These are phyloP conservation scores for Solea senegalensis DNA, from an alignment of 2,113 vertebrate species.

Conservation along the genomic window DNA sequence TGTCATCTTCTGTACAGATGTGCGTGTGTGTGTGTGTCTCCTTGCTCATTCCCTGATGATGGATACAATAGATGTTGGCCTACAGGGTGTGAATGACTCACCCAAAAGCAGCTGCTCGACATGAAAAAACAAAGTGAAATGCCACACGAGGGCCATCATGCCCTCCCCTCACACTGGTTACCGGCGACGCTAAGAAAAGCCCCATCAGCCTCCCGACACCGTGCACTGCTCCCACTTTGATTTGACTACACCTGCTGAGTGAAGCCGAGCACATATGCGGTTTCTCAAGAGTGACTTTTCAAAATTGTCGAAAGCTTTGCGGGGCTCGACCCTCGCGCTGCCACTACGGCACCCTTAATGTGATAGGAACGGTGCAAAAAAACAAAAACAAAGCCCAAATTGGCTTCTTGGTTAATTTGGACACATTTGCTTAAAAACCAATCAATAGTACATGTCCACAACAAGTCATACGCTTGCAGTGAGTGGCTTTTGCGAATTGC, in stretches of 20 bases:
- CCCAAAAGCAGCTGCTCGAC: constrained; percentile 52
- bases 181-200: constrained; percentile 30
- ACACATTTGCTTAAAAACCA: constrained; percentile 72
- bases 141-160: constrained; percentile 41
- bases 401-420: constrained; percentile 67
- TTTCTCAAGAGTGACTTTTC: neutral
- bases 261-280: neutral
- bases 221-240: constrained; percentile 10
- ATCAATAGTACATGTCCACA: constrained; percentile 76
- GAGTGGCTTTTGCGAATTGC: constrained; percentile 73
- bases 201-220: constrained; percentile 14
- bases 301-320: neutral
- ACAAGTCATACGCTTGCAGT: constrained; percentile 73
- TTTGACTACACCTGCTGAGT: constrained; percentile 15
- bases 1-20: constrained; percentile 30
- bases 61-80: constrained; percentile 58
- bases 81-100: constrained; percentile 65
- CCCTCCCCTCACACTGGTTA: constrained; percentile 25
- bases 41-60: constrained; percentile 46
- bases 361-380: too few relatives aligned
- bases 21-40: neutral
- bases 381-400: constrained; percentile 21
- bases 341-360: neutral
- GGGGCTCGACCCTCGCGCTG: too few relatives aligned
- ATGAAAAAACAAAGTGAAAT: constrained; percentile 51